Evolutionary conservation across 2,797 vertebrate genomes (phyloP), one percentile per base, ranked within the genome.

Genomic region (Cynopterus sphinx): DNA sequence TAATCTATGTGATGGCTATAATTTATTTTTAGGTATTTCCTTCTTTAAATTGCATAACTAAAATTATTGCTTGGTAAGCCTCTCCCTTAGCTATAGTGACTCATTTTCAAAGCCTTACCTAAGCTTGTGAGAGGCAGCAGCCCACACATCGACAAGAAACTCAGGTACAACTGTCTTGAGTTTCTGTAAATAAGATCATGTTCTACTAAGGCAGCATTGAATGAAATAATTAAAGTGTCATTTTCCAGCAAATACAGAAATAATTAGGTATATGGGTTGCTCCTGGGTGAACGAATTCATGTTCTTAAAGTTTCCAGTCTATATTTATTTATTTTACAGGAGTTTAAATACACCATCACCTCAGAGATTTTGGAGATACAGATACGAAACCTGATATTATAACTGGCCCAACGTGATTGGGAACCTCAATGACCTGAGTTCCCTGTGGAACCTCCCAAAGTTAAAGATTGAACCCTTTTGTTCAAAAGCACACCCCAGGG

Each of bases 311-410:
- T 70, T 75, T 85, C 61, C 26, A 55, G 68, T 41, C 70, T 3
- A 3, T 86, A 49, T 87, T 87, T 91, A 78, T 73, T 90, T 96
- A 46, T 86, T 75, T 92, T 73, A 93, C 55, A 70, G 51, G 16
- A 28, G 43, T 94, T 96, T 41, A 51, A 94, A 86, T 71, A n/a
- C 28, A 39, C 53, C 22, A 49, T n/a, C 39, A 63, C 63, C n/a
- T n/a, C 11, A 16, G 93, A 96, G 96, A 97, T 95, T 92, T 78
- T 65, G 28, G 43, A 96, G 94, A 94, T 95, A 90, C 9, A 78
- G 85, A 93, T 94, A 57, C 1, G 31, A 97, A 97, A 92, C 70
- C 51, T 10, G 90, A 81, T 95, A 92, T 31, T 22, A 17, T 51
- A 92, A 95, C 97, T 92, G 92, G 95, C 61, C 68, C 39, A 43